Percentiles rank a stretch among this genome's conserved stretches.
Conservation (phyloP, 2,113 vertebrate genomes). For the Monopterus albus region DNA sequence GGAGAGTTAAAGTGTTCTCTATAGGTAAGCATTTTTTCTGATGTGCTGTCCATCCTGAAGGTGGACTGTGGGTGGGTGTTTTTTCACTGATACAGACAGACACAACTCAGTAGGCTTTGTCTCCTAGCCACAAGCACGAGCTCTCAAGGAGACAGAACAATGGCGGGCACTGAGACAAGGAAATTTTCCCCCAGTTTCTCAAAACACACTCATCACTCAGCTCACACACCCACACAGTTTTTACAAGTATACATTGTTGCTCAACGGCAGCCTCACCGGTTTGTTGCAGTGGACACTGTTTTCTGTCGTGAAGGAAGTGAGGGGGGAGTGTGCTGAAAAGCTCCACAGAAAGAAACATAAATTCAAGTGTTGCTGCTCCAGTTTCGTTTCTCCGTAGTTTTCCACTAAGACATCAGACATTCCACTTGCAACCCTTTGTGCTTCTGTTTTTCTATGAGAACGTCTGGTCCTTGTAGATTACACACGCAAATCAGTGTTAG, state of each 20-base stretch:
- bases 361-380: slow-evolving; percentile 56
- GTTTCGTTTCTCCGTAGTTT: slow-evolving; percentile 22
- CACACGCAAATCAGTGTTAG: slow-evolving; percentile 37
- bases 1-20: slow-evolving; percentile 64
- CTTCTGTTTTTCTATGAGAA: slow-evolving; percentile 37
- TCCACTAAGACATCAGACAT: slow-evolving; percentile 52
- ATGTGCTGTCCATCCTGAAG: slow-evolving; percentile 51
- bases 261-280: slow-evolving; percentile 39
- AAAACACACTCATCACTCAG: slow-evolving; percentile 52
- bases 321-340: slow-evolving; percentile 60
- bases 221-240: slow-evolving; percentile 54
- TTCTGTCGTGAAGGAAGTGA: slow-evolving; percentile 50
- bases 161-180: slow-evolving; percentile 72
- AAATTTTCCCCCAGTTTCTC: slow-evolving; percentile 68
- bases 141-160: slow-evolving; percentile 76
- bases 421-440: slow-evolving; percentile 10
- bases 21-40: slow-evolving; percentile 69
- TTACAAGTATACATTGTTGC: slow-evolving; percentile 53
- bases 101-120: slow-evolving; percentile 61
- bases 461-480: slow-evolving; percentile 55
- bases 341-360: slow-evolving; percentile 58
- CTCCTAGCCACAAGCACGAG: slow-evolving; percentile 62
- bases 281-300: slow-evolving; percentile 53
- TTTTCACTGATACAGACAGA: slow-evolving; percentile 60
- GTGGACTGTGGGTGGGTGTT: slow-evolving; percentile 53